Base-by-base conservation (phyloP, 1,140 invertebrate genomes). In the Ylistrum balloti region DNA sequence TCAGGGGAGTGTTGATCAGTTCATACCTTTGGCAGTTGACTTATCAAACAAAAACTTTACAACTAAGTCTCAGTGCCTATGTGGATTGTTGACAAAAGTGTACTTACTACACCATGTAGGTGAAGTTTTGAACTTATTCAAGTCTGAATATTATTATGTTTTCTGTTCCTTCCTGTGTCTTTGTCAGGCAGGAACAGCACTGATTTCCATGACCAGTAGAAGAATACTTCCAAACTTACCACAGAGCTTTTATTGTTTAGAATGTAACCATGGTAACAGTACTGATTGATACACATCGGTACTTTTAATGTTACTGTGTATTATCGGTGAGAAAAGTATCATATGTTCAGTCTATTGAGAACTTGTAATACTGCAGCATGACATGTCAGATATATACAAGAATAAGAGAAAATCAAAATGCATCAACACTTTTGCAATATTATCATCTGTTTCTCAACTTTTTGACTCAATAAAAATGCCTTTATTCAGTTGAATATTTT, bases 401-500 rank as follows among this genome's bases (percentile, higher is more conserved):
- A 28, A 74, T 17, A 28, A 74, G 56, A n/a, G 17, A 28, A 28
- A 74, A 74, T 74, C 20, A 74, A 74, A 74, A 28, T 74, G 56
- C 2, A 28, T 28, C 28, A 22, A 74, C 22, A 28, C n/a, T 74
- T 74, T 7, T 17, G 45, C 45, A 56, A 56, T 56, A 56, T 56
- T 56, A 7, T 56, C 45, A 56, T 56, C 45, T 56, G 45, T 56
- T 56, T 56, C 45, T 56, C 28, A 74, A 74, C n/a, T n/a, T 2
- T 74, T 74, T 74, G 56, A 74, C 56, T 74, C 56, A 74, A 74
- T 74, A 74, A 74, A 74, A 74, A 74, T 74, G 56, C 56, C 56
- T 74, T 74, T 74, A 74, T 17, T 74, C 56, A 74, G 56, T 74
- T 28, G 56, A 74, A 28, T 28, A n/a, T 74, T 74, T 56, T 74